Conservation (phyloP, 23 tunicate species). For the Styela clava region DNA sequence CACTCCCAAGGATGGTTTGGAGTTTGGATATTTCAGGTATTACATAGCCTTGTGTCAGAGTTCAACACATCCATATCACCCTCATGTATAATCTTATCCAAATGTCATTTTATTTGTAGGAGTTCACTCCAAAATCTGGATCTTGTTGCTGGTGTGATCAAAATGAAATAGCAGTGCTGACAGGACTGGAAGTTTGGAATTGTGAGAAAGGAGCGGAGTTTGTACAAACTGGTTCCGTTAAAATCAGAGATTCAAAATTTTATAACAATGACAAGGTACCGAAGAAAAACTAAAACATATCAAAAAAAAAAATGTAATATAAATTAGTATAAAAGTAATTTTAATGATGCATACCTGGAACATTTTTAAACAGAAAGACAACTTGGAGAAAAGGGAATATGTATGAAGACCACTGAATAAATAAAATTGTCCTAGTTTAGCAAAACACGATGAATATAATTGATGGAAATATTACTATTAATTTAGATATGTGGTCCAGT, state of each 20-base stretch:
- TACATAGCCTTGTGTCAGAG: background rate
- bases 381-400: too few species aligned
- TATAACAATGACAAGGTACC: constrained; percentile 31
- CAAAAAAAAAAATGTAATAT: too few species aligned
- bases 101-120: background rate
- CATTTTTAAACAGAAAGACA: too few species aligned
- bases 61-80: too few species aligned
- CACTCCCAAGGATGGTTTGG: constrained; percentile 27
- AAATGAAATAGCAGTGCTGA: constrained; percentile 3
- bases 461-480: too few species aligned
- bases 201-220: constrained; percentile 42
- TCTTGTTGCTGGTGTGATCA: constrained; percentile 7
- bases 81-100: background rate
- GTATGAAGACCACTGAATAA: too few species aligned
- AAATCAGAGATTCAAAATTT: constrained; percentile 13
- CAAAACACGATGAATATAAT: too few species aligned
- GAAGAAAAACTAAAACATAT: too few species aligned
- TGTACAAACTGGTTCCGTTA: constrained; percentile 32
- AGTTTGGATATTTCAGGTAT: constrained; percentile 28
- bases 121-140: constrained; percentile 26
- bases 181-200: constrained; percentile 21
- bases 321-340: too few species aligned
- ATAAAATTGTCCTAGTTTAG: too few species aligned
- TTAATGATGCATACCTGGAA: too few species aligned
- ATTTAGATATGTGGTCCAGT: too few species aligned